phyloP scores from a whole-genome alignment of 2,888 invertebrate genomes.

The Timandra comae region DNA sequence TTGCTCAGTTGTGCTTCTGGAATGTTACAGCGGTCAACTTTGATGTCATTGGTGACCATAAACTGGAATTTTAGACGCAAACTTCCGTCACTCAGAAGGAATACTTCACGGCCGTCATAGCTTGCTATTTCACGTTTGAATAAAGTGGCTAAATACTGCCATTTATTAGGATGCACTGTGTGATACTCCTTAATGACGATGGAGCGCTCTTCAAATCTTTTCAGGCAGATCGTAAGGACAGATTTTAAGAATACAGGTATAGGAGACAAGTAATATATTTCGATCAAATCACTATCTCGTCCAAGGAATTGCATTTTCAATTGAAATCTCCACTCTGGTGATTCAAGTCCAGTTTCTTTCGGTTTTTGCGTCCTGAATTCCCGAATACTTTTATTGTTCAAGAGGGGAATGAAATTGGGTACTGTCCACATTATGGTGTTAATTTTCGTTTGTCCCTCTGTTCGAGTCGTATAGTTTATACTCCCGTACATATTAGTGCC shows the following conservation, averaged over 20 bases:
- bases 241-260: conserved; percentile 58
- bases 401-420: conserved; percentile 48
- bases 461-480: conserved; percentile 53
- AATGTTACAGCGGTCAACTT: conserved; percentile 43
- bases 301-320: conserved; percentile 65
- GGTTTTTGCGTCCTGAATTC: conserved; percentile 57
- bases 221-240: conserved; percentile 55
- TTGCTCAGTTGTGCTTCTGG: conserved; percentile 55
- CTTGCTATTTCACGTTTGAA: conserved; percentile 57
- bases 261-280: conserved; percentile 59
- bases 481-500: conserved; percentile 8
- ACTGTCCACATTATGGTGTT: conserved; percentile 63
- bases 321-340: conserved; percentile 45
- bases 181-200: conserved; percentile 63
- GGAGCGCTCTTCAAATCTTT: conserved; percentile 61
- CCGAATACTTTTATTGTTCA: conserved; percentile 49
- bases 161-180: conserved; percentile 60
- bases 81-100: conserved; percentile 56
- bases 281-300: conserved; percentile 58
- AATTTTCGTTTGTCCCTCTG: conserved; percentile 61
- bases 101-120: conserved; percentile 50
- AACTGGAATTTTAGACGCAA: conserved; percentile 61
- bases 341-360: conserved; percentile 33
- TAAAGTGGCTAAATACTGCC: conserved; percentile 63
- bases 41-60: conserved; percentile 60